Evolutionary conservation across 2,888 invertebrate species (phyloP).

Genomic region (Rhogogaster chlorosoma): DNA sequence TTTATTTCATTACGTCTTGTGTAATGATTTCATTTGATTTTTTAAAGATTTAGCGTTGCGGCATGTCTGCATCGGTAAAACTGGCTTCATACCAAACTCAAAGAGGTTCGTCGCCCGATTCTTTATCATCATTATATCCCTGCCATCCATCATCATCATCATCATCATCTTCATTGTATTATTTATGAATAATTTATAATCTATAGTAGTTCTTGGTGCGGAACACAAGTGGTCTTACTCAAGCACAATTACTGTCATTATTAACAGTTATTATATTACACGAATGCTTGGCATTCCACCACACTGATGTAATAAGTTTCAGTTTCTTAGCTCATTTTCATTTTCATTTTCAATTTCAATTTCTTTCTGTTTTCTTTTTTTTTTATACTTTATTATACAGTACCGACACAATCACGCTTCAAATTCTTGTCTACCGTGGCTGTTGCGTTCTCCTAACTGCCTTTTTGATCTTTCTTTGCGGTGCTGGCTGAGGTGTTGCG

Average conservation of each 20-base stretch:
- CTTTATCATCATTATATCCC: not conserved
- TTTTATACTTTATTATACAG: constrained; percentile 44
- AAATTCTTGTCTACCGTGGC: constrained; percentile 63
- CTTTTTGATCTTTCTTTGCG: constrained; percentile 77
- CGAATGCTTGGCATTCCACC: constrained; percentile 69
- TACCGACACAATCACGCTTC: constrained; percentile 37
- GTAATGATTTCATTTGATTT: not conserved
- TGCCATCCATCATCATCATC: not conserved
- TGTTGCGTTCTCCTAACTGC: constrained; percentile 77
- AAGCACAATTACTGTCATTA: constrained; percentile 62
- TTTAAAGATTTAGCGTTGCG: constrained; percentile 57
- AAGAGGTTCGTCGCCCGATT: constrained; percentile 55
- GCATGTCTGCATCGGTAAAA: constrained; percentile 61
- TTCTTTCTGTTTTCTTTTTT: constrained; percentile 37
- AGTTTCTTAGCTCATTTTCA: constrained; percentile 47
- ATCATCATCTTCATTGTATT: constrained; percentile 67
- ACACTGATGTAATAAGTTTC: constrained; percentile 61
- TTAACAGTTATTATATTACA: constrained; percentile 60
- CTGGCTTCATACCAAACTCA: constrained; percentile 65
- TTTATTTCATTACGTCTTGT: not conserved
- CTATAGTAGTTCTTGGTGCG: constrained; percentile 66
- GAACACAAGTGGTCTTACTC: constrained; percentile 71
- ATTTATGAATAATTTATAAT: constrained; percentile 74
- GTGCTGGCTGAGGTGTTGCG: constrained; percentile 62
- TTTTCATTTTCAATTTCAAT: not conserved